phyloP scores from a whole-genome alignment of 2,113 vertebrate species.

The Onychostoma macrolepis region DNA sequence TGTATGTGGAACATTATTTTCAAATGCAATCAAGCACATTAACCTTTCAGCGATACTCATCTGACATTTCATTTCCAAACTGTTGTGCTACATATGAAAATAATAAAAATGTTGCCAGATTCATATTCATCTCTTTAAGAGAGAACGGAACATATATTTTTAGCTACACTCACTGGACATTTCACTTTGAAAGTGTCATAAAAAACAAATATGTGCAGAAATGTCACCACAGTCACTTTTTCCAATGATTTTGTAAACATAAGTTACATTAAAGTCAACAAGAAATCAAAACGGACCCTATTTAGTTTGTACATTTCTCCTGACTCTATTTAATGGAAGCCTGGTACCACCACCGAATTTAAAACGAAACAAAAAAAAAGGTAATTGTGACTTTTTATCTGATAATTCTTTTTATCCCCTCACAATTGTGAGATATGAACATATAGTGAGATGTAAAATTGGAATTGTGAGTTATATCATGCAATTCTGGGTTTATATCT shows the following conservation, averaged over 20 bases:
- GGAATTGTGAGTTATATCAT: too few relatives aligned
- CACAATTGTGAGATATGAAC: too few relatives aligned
- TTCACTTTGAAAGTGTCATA: not conserved
- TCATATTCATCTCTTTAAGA: not conserved
- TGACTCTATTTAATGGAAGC: too few relatives aligned
- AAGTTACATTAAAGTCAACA: too few relatives aligned
- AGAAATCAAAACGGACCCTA: not conserved
- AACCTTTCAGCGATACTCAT: not conserved
- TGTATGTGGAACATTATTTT: not conserved
- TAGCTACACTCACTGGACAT: not conserved
- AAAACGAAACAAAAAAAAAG: too few relatives aligned
- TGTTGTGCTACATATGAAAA: not conserved
- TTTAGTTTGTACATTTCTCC: not conserved
- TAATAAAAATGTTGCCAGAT: not conserved
- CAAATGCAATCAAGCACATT: not conserved
- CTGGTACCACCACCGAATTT: too few relatives aligned
- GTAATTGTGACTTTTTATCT: too few relatives aligned
- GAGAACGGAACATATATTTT: not conserved
- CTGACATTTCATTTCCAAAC: not conserved
- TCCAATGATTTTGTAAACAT: not conserved
- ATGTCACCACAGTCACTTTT: not conserved
- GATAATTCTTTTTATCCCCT: too few relatives aligned
- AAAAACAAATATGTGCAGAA: not conserved
- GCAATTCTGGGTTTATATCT: too few relatives aligned
- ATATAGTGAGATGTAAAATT: too few relatives aligned